Conservation (phyloP, 2,797 vertebrate species). For the Ctenosaura bakeri region DNA sequence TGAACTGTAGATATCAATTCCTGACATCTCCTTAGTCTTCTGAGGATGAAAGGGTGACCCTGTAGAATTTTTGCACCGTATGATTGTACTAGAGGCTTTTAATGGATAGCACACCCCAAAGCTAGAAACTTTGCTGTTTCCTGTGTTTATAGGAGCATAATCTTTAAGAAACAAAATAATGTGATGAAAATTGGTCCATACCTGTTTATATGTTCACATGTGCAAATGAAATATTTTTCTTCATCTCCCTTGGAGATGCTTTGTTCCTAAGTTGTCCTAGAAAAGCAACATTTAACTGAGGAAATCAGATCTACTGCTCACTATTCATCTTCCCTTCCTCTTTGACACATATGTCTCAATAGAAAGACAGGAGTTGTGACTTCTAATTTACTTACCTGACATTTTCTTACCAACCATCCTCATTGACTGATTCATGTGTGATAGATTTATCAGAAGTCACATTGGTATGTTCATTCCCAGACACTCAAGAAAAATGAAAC, state of each 20-base stretch:
- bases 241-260: neutral
- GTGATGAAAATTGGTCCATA: neutral
- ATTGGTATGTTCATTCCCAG: slow-evolving; percentile 10
- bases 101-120: neutral
- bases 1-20: slow-evolving; percentile 22
- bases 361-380: slow-evolving; percentile 25
- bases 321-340: neutral
- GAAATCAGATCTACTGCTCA: slow-evolving; percentile 5
- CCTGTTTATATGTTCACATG: neutral
- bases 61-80: neutral
- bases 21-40: neutral
- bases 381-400: slow-evolving; percentile 38
- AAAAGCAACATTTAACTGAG: slow-evolving; percentile 22
- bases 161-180: neutral
- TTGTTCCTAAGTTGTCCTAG: neutral
- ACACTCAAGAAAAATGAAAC: neutral
- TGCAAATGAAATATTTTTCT: neutral
- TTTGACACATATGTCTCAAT: slow-evolving; percentile 25
- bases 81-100: neutral
- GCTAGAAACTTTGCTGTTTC: neutral
- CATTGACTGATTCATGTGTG: slow-evolving; percentile 25
- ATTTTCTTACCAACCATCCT: slow-evolving; percentile 23
- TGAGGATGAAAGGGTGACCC: neutral
- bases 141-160: neutral
- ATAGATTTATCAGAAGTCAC: slow-evolving; percentile 14